These are phyloP conservation scores for Ceratitis capitata DNA, from an alignment of 1,140 invertebrate species.

Conservation along the genomic window DNA sequence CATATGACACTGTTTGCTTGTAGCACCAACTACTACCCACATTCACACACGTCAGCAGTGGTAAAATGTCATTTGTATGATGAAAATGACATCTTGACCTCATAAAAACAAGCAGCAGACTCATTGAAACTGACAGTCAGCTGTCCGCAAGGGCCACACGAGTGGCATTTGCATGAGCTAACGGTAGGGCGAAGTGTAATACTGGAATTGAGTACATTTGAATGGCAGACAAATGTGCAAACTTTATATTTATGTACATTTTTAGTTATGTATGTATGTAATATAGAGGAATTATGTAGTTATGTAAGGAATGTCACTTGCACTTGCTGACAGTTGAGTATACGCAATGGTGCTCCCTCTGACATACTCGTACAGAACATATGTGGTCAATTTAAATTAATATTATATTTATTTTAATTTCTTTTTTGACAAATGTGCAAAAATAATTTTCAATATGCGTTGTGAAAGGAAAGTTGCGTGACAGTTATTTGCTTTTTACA, in stretches of 20 bases:
- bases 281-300: background rate
- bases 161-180: background rate
- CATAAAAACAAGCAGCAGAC: conserved; percentile 17
- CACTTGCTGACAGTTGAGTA: background rate
- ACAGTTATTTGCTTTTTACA: background rate
- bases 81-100: conserved; percentile 12
- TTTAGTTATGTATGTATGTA: background rate
- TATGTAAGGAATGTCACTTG: background rate
- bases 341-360: background rate
- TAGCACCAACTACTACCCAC: background rate
- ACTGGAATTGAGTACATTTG: background rate
- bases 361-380: background rate
- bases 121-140: conserved; percentile 1
- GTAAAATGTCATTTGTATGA: background rate
- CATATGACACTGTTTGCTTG: background rate
- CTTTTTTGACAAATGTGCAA: background rate
- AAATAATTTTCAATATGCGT: background rate
- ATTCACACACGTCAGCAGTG: background rate
- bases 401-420: background rate
- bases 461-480: background rate
- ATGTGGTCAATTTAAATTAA: no score
- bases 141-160: background rate
- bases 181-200: background rate
- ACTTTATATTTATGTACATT: background rate
- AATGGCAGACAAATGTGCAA: background rate